These are phyloP conservation scores for Pleuronectes platessa DNA, from an alignment of 2,113 vertebrate species.

Conservation along the genomic window DNA sequence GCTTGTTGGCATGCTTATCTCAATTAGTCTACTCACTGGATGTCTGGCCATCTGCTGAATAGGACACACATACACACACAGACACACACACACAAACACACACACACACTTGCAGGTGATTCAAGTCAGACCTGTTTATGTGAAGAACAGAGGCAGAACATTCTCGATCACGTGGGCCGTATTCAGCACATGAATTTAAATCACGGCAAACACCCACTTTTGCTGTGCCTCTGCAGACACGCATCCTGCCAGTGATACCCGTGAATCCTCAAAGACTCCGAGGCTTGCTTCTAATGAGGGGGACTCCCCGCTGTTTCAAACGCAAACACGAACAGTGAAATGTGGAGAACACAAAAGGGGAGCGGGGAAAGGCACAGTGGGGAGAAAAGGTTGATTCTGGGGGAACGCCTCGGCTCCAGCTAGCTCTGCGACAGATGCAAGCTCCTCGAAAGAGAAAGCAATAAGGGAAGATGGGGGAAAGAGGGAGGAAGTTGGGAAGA, in stretches of 20 bases:
- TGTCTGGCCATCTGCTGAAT: conserved; percentile 78
- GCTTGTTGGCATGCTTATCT: conserved; percentile 77
- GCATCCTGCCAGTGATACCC: conserved; percentile 52
- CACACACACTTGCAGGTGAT: conserved; percentile 57
- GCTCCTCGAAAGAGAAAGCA: conserved; percentile 42
- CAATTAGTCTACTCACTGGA: conserved; percentile 76
- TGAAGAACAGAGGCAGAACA: conserved; percentile 63
- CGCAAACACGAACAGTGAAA: conserved; percentile 55
- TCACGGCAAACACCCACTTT: conserved; percentile 66
- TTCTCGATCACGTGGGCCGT: conserved; percentile 68
- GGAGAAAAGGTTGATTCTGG: conserved; percentile 46
- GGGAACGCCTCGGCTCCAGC: conserved; percentile 25
- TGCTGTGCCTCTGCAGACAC: conserved; percentile 56
- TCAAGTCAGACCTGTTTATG: conserved; percentile 53
- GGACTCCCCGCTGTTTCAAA: conserved; percentile 58
- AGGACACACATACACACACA: conserved; percentile 44
- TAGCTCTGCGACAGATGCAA: conserved; percentile 13
- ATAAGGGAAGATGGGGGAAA: conserved; percentile 12
- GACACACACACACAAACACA: conserved; percentile 22
- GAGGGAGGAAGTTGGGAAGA: conserved; percentile 10
- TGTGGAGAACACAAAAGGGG: conserved; percentile 37
- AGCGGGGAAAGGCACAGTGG: conserved; percentile 4
- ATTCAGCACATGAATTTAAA: conserved; percentile 70
- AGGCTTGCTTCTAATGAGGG: conserved; percentile 59
- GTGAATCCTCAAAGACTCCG: conserved; percentile 60